Conservation (phyloP, 2,797 vertebrate genomes). For the Anas flavirostris region DNA sequence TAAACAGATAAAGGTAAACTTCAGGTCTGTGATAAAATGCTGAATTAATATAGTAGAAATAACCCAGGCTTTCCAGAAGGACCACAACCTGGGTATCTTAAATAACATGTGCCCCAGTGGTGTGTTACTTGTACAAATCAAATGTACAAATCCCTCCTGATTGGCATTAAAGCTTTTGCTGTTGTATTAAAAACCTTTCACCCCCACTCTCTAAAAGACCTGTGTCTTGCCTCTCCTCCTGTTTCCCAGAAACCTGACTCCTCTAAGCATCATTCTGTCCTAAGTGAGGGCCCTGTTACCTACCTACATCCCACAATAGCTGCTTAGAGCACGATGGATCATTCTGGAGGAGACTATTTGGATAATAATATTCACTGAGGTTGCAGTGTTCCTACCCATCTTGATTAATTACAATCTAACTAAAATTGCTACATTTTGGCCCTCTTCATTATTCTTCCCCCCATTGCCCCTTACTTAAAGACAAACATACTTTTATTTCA, state of each 20-base stretch:
- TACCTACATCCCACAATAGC: background rate
- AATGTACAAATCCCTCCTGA: background rate
- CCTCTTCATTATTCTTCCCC: background rate
- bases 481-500: background rate
- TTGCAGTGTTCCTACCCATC: background rate
- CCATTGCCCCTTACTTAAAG: background rate
- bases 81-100: background rate
- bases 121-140: background rate
- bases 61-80: background rate
- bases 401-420: background rate
- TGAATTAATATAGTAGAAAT: background rate
- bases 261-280: background rate
- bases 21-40: background rate
- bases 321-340: background rate
- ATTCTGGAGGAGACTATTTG: background rate
- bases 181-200: background rate
- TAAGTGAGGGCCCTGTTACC: accelerated
- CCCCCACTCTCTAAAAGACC: background rate
- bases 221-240: background rate
- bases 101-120: background rate
- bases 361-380: background rate
- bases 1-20: background rate
- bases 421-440: background rate
- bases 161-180: background rate
- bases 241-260: background rate